phyloP scores from a whole-genome alignment of 2,797 vertebrate genomes.

The Enteromius radiatus region DNA sequence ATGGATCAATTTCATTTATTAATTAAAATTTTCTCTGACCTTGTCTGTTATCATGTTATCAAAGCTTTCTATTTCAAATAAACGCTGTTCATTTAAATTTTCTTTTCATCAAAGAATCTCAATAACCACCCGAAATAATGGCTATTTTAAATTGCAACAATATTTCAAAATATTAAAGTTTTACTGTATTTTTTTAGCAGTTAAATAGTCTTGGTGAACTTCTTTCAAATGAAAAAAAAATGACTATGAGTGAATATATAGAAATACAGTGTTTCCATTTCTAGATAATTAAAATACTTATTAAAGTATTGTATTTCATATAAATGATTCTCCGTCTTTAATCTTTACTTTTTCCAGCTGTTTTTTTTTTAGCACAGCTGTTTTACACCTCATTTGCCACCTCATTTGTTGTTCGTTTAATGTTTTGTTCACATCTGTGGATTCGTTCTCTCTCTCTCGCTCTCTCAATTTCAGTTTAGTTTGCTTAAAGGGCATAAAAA shows the following conservation, averaged over 20 bases:
- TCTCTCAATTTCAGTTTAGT: neutral
- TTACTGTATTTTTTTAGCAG: neutral
- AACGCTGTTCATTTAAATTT: neutral
- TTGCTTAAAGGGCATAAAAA: neutral
- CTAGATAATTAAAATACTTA: neutral
- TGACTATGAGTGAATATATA: neutral
- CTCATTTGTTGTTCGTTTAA: neutral
- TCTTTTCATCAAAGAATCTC: neutral
- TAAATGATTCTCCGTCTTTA: neutral
- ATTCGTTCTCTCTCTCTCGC: neutral
- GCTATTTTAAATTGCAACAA: neutral
- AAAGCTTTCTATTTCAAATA: neutral
- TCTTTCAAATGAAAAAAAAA: neutral
- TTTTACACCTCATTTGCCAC: slow-evolving; percentile 1
- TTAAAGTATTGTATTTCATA: neutral
- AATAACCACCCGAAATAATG: neutral
- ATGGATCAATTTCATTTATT: neutral
- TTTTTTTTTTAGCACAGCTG: neutral
- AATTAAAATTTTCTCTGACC: neutral
- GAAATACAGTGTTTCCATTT: neutral
- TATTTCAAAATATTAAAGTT: neutral
- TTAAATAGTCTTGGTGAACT: neutral
- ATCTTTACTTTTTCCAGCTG: neutral
- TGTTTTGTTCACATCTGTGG: neutral
- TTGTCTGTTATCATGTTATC: too few relatives aligned